Base-by-base conservation (phyloP, 2,888 invertebrate species). In the Conchocele bisecta region DNA sequence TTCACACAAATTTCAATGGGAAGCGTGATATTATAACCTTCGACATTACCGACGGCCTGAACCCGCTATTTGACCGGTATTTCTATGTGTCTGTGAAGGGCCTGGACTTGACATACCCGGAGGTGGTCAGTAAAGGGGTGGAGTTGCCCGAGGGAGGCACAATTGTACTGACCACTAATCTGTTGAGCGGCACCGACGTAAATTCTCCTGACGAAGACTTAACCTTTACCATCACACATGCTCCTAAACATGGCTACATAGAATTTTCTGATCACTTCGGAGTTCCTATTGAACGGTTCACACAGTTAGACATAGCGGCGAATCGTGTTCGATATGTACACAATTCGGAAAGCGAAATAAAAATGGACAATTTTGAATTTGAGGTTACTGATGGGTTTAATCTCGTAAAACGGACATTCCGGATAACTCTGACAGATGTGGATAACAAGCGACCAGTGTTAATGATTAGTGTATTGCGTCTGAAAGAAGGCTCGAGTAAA, bases 281-380 rank as follows among this genome's bases (percentile, higher is more conserved):
- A 3, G 65, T 83, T 7, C 87, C 89, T 1, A 86, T 91, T 24
- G 81, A 86, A 1, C 79, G 83, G 7, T 91, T 91, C 79, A 88
- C 89, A 0, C 90, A 90, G 61, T 72, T 90, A 9, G 89, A 91
- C 53, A 74, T 91, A 31, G 90, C 89, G 3, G 90, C 89, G 2
- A 89, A 86, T 66, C 89, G 89, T 69, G 88, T 91, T 17, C 79
- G 85, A n/a, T 91, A 91, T 74, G 86, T 89, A 3, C 91, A 91
- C 79, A 83, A 83, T 50, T 81, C 86, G 13, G 81, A 84, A 13
- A 88, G 88, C 77, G 91, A 91, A 76, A 83, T 86, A 42, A 89
- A 89, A 67, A 86, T 89, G 83, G 91, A 91, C 75, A 87, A 87
- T 56, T 91, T 91, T 78, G 90, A 90, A 70, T 91, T 91, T 76